Conservation (phyloP, 2,113 vertebrate species). For the Megaptera novaeangliae region DNA sequence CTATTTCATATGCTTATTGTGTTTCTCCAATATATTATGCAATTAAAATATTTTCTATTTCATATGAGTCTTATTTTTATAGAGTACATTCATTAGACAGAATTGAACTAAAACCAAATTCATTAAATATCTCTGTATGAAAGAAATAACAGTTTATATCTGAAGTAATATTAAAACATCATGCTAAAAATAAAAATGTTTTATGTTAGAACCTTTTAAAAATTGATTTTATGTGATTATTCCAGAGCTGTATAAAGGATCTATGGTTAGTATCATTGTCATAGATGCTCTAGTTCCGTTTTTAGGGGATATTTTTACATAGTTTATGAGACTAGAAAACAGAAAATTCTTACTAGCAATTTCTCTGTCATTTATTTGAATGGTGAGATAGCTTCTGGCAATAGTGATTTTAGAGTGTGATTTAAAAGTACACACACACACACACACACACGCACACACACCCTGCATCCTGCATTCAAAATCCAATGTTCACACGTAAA, state of each 20-base stretch:
- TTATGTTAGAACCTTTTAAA: background rate
- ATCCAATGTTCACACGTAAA: background rate
- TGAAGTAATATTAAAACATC: background rate
- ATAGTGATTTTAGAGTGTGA: background rate
- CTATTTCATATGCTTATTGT: background rate
- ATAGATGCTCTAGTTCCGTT: background rate
- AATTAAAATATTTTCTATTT: background rate
- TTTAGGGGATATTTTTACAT: background rate
- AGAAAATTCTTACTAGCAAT: background rate
- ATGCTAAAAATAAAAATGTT: background rate
- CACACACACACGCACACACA: background rate
- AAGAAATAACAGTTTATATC: background rate
- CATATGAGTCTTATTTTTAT: background rate
- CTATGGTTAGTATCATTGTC: background rate
- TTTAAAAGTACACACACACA: background rate
- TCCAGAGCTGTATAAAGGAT: background rate
- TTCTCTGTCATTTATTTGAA: conserved; percentile 32
- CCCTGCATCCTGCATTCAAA: background rate
- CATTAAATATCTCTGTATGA: background rate
- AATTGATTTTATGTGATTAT: background rate
- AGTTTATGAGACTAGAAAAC: conserved; percentile 19
- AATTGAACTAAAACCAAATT: background rate
- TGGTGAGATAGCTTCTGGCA: background rate
- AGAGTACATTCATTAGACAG: background rate
- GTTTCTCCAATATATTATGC: background rate